Evolutionary conservation across 2,113 vertebrate species (phyloP).

Genomic region (Phaethornis superciliosus): DNA sequence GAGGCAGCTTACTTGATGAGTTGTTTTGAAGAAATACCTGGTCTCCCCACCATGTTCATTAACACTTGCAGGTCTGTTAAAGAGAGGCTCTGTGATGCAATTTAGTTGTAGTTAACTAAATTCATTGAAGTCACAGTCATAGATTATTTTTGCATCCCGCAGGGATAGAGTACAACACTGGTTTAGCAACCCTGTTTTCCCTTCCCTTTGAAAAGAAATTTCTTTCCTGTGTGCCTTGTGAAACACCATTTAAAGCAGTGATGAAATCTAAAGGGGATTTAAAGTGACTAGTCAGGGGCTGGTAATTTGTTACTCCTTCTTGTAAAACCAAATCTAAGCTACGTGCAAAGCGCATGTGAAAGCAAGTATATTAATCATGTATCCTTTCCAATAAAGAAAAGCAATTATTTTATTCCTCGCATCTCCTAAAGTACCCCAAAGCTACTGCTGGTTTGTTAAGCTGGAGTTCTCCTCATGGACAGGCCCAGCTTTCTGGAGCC

Average conservation of each 20-base stretch:
- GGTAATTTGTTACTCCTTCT: slow-evolving; percentile 70
- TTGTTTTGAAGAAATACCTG: slow-evolving; percentile 75
- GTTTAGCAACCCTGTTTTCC: slow-evolving; percentile 59
- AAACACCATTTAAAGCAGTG: slow-evolving; percentile 69
- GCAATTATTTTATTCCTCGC: slow-evolving; percentile 64
- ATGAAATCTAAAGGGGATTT: slow-evolving; percentile 69
- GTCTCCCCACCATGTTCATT: slow-evolving; percentile 49
- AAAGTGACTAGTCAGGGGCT: slow-evolving; percentile 59
- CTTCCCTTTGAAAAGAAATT: slow-evolving; percentile 56
- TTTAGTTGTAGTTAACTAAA: slow-evolving; percentile 64
- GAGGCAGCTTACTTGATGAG: slow-evolving; percentile 77
- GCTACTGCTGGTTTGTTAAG: slow-evolving; percentile 72
- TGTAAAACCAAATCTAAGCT: slow-evolving; percentile 49
- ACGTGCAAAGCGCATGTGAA: slow-evolving; percentile 42
- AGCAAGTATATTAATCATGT: slow-evolving; percentile 67
- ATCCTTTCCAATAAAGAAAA: slow-evolving; percentile 61
- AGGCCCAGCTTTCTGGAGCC: slow-evolving; percentile 53
- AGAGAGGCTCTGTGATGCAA: slow-evolving; percentile 35
- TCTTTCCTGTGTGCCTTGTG: slow-evolving; percentile 15
- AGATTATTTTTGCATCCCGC: slow-evolving; percentile 59
- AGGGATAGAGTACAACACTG: slow-evolving; percentile 34
- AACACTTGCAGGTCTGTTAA: slow-evolving; percentile 59
- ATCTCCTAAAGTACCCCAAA: slow-evolving; percentile 69
- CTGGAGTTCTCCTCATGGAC: slow-evolving; percentile 63
- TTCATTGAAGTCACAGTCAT: slow-evolving; percentile 64